Evolutionary conservation across 1,140 invertebrate species (phyloP), one percentile per base, ranked within the genome.

Genomic region (Caenorhabditis inopinata): DNA sequence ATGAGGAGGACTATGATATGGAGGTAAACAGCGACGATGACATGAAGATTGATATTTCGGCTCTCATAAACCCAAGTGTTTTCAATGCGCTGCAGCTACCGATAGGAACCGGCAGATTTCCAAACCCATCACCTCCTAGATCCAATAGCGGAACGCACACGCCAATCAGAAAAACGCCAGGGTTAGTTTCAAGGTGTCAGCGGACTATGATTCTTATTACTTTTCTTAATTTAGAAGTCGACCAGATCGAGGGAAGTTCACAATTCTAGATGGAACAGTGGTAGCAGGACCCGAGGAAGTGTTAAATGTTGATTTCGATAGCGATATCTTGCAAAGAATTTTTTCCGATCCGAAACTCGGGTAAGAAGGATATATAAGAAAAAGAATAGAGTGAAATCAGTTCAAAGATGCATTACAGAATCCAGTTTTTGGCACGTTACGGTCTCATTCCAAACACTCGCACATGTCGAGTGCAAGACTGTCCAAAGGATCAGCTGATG

Each of bases 401-500:
- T 12, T 38, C 1, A 18, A 27, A 49, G 1, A 21, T 6, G 6
- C 25, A 25, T 58, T 74, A 49, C 23, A 79, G 78, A 51, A 79
- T 79, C 18, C 78, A 79, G 38, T 79, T 79, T 38, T 32, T 79
- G 11, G 78, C 78, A 16, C 38, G 78, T 12, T 79, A 79, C n/a
- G 78, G 78, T 16, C 18, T 79, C 3, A 79, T 79, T 18, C 78
- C 78, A 25, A 79, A 79, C 23, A 58, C 53, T 27, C 32, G 78
- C 16, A 68, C 46, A 1, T 79, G 78, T 16, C n/a, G 58, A 23
- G 58, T 79, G 21, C 45, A 51, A 45, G 58, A 58, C 27, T 79
- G 78, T 51, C 78, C 78, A 27, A 79, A 79, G 51, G 78, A 79
- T 42, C 78, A 79, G 46, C 48, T 79, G 7, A 79, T 79, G 78